phyloP scores from a whole-genome alignment of 2,888 invertebrate species.

The Lithosia quadra region DNA sequence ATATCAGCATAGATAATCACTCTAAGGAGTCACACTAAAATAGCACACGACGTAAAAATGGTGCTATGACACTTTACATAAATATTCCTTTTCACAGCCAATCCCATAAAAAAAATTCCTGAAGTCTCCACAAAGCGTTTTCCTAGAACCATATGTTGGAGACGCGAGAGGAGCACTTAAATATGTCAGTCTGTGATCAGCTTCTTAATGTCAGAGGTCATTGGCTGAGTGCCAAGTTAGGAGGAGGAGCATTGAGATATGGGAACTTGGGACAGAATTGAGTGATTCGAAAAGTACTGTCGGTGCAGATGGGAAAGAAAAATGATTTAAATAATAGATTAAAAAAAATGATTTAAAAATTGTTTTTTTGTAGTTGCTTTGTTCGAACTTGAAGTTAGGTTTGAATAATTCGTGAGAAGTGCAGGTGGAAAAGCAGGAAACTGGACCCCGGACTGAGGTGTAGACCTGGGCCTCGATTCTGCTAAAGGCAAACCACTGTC shows the following conservation, averaged over 20 bases:
- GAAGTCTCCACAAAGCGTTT: slow-evolving; percentile 32
- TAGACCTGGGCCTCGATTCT: no score
- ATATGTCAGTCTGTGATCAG: slow-evolving; percentile 58
- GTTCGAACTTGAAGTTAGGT: no score
- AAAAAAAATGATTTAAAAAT: no score
- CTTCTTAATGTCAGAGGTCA: slow-evolving; percentile 61
- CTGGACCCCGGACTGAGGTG: no score
- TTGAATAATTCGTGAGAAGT: no score
- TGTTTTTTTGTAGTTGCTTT: no score
- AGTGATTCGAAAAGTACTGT: slow-evolving; percentile 5
- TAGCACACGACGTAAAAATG: background rate
- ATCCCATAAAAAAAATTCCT: slow-evolving; percentile 11
- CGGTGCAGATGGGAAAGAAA: background rate
- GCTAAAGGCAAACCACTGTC: no score
- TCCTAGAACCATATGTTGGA: slow-evolving; percentile 34
- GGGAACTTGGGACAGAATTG: slow-evolving; percentile 25
- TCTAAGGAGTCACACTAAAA: background rate
- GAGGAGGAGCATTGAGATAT: slow-evolving; percentile 24
- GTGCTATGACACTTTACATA: background rate
- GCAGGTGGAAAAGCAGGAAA: no score
- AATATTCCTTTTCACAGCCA: background rate
- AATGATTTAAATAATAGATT: background rate
- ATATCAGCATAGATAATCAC: background rate
- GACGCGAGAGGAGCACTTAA: slow-evolving; percentile 48
- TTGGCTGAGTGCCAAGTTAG: slow-evolving; percentile 59